Percentiles rank a stretch among this genome's conserved stretches.
Conservation (phyloP, 2,888 invertebrate genomes). For the Hirtodrosophila trivittata region DNA sequence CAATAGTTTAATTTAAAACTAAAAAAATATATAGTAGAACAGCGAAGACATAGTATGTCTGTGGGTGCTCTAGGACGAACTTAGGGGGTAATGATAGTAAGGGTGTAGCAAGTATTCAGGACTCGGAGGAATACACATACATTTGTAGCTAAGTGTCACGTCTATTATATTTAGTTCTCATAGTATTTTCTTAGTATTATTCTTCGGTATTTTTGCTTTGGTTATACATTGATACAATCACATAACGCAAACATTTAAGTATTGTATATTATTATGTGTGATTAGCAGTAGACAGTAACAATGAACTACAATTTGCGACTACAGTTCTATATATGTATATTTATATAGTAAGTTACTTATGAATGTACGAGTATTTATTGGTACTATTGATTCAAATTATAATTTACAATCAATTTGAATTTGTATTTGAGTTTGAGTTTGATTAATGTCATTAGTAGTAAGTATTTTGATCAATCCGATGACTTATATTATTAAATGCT, state of each 20-base stretch:
- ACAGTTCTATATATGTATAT: conserved; percentile 37
- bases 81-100: conserved; percentile 11
- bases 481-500: conserved; percentile 64
- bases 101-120: too few species aligned
- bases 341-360: background rate
- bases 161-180: conserved; percentile 14
- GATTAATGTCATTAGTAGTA: conserved; percentile 5
- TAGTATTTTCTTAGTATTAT: too few species aligned
- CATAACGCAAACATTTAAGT: conserved; percentile 40
- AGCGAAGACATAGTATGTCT: conserved; percentile 10
- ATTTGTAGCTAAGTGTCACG: conserved; percentile 41
- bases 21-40: conserved; percentile 17
- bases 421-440: conserved; percentile 15
- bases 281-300: conserved; percentile 56
- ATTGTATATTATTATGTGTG: conserved; percentile 26
- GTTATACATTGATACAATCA: conserved; percentile 17
- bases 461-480: conserved; percentile 21
- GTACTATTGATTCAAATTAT: conserved; percentile 19
- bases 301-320: conserved; percentile 63
- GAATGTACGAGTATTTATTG: conserved; percentile 16
- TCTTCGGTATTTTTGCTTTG: conserved; percentile 16
- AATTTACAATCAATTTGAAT: conserved; percentile 46
- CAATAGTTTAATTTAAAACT: conserved; percentile 13
- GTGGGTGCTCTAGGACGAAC: conserved; percentile 10
- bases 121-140: conserved; percentile 38